Percentiles rank a stretch among this genome's conserved stretches.
Conservation (phyloP, 2,888 invertebrate genomes). For the Hypena proboscidalis region DNA sequence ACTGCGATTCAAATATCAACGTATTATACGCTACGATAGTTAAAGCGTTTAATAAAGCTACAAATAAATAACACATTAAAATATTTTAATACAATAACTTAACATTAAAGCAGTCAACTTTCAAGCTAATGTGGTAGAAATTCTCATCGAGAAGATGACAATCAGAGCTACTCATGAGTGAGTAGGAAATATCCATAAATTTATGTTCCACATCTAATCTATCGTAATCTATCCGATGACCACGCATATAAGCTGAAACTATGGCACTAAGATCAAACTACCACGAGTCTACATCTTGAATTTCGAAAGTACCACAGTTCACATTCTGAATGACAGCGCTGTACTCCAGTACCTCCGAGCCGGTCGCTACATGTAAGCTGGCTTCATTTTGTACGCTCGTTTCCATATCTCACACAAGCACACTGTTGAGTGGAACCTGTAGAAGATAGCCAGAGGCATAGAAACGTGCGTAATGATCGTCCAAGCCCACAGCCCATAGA, state of each 20-base stretch:
- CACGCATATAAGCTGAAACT: slow-evolving; percentile 55
- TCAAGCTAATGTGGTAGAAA: slow-evolving; percentile 63
- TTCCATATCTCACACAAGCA: slow-evolving; percentile 99
- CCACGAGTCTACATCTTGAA: slow-evolving; percentile 46
- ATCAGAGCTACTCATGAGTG: slow-evolving; percentile 31
- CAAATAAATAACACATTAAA: slow-evolving; percentile 85
- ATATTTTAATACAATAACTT: slow-evolving; percentile 84
- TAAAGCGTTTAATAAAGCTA: slow-evolving; percentile 82
- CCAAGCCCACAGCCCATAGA: slow-evolving; percentile 98
- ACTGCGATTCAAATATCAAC: slow-evolving; percentile 65
- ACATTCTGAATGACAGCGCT: slow-evolving; percentile 45
- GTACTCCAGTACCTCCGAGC: slow-evolving; percentile 65
- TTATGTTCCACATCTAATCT: slow-evolving; percentile 20
- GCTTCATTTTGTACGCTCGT: slow-evolving; percentile 96
- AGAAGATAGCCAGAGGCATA: slow-evolving; percentile 97
- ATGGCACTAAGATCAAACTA: slow-evolving; percentile 77
- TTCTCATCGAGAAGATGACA: slow-evolving; percentile 46
- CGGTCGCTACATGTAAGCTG: slow-evolving; percentile 91
- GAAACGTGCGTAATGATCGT: slow-evolving; percentile 97
- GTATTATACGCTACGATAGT: slow-evolving; percentile 63
- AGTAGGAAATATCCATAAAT: slow-evolving; percentile 30
- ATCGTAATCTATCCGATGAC: slow-evolving; percentile 40
- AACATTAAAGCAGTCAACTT: slow-evolving; percentile 81
- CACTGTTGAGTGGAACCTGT: slow-evolving; percentile 97
- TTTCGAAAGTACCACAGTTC: slow-evolving; percentile 63